phyloP scores from a whole-genome alignment of 2,888 invertebrate genomes.

The Globia sparganii region DNA sequence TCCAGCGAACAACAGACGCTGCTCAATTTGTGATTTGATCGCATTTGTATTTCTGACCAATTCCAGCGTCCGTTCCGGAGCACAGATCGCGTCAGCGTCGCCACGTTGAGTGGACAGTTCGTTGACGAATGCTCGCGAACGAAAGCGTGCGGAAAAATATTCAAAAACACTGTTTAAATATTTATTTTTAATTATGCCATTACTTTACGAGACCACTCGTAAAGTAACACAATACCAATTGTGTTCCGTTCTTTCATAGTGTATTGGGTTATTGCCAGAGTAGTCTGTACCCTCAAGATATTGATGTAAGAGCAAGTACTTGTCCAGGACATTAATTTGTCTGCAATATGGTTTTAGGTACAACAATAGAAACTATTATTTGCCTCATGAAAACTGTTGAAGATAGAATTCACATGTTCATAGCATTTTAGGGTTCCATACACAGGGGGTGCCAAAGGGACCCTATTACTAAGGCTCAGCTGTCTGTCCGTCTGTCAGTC shows the following conservation, averaged over 20 bases:
- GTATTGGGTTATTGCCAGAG: conserved; percentile 40
- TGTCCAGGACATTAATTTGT: neutral
- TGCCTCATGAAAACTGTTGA: neutral
- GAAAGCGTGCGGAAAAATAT: neutral
- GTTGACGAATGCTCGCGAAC: neutral
- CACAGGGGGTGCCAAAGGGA: no score
- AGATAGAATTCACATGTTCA: neutral
- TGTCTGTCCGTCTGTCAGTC: no score
- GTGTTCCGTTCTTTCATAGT: conserved; percentile 19
- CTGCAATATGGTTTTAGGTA: neutral
- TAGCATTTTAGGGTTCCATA: neutral
- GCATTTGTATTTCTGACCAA: neutral
- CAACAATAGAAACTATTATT: neutral
- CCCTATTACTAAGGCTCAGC: no score
- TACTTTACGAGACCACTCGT: conserved; percentile 24
- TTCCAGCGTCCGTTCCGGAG: neutral
- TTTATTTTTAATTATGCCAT: conserved; percentile 15
- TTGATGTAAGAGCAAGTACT: conserved; percentile 17
- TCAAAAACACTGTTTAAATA: neutral
- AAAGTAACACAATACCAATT: no score
- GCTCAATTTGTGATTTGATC: neutral
- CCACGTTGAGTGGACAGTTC: neutral
- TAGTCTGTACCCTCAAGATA: conserved; percentile 11
- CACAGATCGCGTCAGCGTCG: neutral
- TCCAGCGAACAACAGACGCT: neutral